Conservation (phyloP, 1,140 invertebrate species). For the Brevipalpus yothersi region DNA sequence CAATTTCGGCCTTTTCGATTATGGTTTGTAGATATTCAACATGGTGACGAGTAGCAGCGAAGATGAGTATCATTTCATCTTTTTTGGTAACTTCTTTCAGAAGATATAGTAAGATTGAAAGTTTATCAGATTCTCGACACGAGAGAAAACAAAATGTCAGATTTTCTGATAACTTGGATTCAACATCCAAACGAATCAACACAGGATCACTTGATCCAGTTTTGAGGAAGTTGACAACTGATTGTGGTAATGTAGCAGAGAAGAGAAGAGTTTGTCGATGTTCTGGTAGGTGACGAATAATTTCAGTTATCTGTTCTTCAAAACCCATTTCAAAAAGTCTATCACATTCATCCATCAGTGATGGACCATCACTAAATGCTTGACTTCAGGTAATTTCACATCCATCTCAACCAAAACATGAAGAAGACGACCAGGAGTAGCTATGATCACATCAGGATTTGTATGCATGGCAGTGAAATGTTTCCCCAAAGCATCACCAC, state of each 20-base stretch:
- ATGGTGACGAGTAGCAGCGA: slow-evolving; percentile 93
- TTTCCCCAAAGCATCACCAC: slow-evolving; percentile 84
- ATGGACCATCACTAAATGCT: slow-evolving; percentile 87
- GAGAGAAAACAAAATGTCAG: slow-evolving; percentile 57
- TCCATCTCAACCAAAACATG: slow-evolving; percentile 93
- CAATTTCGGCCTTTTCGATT: slow-evolving; percentile 47
- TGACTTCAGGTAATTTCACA: slow-evolving; percentile 54
- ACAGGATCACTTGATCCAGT: slow-evolving; percentile 73
- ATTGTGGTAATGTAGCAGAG: slow-evolving; percentile 88
- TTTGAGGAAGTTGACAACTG: slow-evolving; percentile 86
- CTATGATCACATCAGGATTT: slow-evolving; percentile 86
- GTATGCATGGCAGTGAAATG: slow-evolving; percentile 83
- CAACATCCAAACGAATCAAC: slow-evolving; percentile 72
- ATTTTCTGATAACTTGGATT: slow-evolving; percentile 74
- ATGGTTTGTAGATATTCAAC: slow-evolving; percentile 76
- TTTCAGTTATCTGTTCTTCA: slow-evolving; percentile 75
- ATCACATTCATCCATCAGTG: slow-evolving; percentile 98
- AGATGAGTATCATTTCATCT: slow-evolving; percentile 61
- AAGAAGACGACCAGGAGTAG: slow-evolving; percentile 85
- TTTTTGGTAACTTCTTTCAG: slow-evolving; percentile 42
- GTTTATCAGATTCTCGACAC: slow-evolving; percentile 66
- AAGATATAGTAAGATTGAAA: slow-evolving; percentile 54
- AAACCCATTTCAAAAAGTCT: slow-evolving; percentile 92
- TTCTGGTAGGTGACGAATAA: slow-evolving; percentile 61
- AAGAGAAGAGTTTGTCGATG: slow-evolving; percentile 77